Conservation (phyloP, 2,797 vertebrate species). For the Melanitta fusca region DNA sequence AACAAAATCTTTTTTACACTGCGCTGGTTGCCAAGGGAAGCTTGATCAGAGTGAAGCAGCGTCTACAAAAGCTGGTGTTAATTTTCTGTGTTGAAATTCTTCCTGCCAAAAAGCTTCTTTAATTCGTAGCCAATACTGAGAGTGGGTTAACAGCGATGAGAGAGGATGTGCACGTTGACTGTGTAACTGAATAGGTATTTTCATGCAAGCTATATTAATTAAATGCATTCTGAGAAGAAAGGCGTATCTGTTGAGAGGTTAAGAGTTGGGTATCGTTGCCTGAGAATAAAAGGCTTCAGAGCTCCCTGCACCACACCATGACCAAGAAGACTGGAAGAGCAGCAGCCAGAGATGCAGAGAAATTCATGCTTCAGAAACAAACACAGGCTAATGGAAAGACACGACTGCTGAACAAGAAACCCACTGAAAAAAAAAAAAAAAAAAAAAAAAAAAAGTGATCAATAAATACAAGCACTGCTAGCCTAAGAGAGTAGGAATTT, state of each 20-base stretch:
- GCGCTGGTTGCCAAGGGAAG: constrained; percentile 52
- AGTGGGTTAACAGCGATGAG: constrained; percentile 8
- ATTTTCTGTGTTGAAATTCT: constrained; percentile 49
- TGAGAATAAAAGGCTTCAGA: neutral
- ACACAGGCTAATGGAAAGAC: neutral
- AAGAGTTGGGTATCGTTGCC: neutral
- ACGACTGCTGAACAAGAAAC: neutral
- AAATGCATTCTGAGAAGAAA: constrained; percentile 31
- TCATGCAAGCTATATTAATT: constrained; percentile 27
- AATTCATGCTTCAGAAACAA: neutral
- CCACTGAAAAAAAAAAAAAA: neutral
- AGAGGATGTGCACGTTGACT: constrained; percentile 3
- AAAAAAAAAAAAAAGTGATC: neutral
- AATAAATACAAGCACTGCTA: neutral
- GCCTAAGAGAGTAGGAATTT: neutral
- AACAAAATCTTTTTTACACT: constrained; percentile 41
- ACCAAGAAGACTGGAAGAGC: neutral
- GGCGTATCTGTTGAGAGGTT: constrained; percentile 10
- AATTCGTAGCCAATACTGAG: constrained; percentile 28
- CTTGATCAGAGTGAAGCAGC: constrained; percentile 35
- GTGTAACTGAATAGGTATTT: constrained; percentile 41
- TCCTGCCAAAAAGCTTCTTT: constrained; percentile 49
- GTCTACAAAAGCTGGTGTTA: constrained; percentile 47
- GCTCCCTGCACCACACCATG: neutral
- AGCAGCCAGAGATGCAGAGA: neutral